Conservation (phyloP, 2,797 vertebrate genomes). For the Margarornis squamiger region DNA sequence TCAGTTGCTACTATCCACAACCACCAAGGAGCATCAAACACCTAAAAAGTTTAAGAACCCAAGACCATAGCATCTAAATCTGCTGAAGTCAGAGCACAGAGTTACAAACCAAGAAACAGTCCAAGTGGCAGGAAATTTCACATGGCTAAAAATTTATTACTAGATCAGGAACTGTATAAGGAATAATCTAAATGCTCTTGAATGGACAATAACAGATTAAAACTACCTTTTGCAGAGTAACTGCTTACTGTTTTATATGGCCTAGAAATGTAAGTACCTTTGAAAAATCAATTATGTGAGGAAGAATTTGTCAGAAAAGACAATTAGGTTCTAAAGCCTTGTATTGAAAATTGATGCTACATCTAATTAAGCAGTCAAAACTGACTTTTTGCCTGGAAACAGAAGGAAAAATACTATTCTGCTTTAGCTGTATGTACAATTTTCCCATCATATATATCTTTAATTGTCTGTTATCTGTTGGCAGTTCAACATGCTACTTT, state of each 20-base stretch:
- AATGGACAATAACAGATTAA: neutral
- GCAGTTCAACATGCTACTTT: neutral
- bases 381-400: neutral
- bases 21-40: neutral
- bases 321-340: neutral
- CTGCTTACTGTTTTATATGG: neutral
- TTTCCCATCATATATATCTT: neutral
- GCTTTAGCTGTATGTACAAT: neutral
- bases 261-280: neutral
- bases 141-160: neutral
- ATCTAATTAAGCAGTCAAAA: slow-evolving; percentile 17
- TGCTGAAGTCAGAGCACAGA: neutral
- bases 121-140: neutral
- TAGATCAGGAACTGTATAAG: neutral
- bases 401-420: neutral
- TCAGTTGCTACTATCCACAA: neutral
- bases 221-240: neutral
- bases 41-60: neutral
- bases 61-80: neutral
- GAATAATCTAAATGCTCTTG: neutral
- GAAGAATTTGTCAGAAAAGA: slow-evolving; percentile 13
- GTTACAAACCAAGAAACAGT: neutral
- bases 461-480: neutral
- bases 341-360: neutral
- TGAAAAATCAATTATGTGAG: neutral